A percentile compares a stretch with the other conserved stretches of the same genome.
These are phyloP conservation scores for Passer montanus DNA, from an alignment of 2,113 vertebrate genomes.

Conservation along the genomic window DNA sequence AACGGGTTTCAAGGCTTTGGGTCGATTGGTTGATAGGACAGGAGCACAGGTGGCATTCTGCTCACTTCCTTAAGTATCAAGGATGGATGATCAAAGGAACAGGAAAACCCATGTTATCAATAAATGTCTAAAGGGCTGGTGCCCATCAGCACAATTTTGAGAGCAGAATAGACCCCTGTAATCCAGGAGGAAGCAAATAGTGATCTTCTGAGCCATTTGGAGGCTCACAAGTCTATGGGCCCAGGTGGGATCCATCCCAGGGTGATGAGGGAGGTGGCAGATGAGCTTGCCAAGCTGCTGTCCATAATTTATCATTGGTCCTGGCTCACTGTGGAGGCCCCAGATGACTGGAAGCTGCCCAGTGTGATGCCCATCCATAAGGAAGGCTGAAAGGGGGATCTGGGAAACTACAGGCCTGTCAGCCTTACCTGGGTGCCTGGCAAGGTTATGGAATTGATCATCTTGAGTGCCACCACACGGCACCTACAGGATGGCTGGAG, in stretches of 20 bases:
- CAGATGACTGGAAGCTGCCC: neutral
- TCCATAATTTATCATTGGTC: neutral
- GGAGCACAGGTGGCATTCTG: fast-evolving
- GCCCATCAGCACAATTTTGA: neutral
- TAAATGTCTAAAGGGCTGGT: neutral
- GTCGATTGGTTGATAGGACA: neutral
- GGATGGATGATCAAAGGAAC: neutral
- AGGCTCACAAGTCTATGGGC: neutral
- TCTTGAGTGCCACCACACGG: fast-evolving
- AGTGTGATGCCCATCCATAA: neutral
- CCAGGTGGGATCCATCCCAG: neutral
- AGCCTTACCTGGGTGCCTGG: neutral
- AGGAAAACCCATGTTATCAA: neutral
- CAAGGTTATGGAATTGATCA: neutral
- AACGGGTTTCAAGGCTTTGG: neutral
- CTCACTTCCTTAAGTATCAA: neutral
- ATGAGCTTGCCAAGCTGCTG: fast-evolving
- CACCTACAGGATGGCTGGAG: neutral
- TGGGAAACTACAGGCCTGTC: neutral
- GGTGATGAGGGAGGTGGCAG: neutral
- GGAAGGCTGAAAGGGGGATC: neutral
- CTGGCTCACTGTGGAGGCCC: neutral
- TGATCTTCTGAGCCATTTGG: neutral
- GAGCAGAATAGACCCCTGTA: neutral
- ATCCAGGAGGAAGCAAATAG: neutral